Evolutionary conservation across 1,140 invertebrate genomes (phyloP), one percentile per base, ranked within the genome.

Genomic region (Formica exsecta): DNA sequence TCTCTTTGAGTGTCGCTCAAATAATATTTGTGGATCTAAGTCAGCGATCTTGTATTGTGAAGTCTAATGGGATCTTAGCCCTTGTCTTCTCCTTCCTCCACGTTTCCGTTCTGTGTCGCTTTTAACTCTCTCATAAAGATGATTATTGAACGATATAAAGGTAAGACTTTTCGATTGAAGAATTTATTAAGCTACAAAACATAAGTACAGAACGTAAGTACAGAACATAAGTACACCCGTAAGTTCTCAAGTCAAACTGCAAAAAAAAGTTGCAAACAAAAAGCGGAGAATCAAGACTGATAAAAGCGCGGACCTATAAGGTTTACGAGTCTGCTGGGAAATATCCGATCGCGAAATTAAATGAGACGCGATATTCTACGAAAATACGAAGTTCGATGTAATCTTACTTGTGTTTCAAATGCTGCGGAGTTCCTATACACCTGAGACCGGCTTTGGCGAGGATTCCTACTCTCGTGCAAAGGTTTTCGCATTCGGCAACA

Each of bases 401-500:
- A 44, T 54, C 94, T 88, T 94, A 97, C 96, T 96, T 96, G 41
- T 96, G 95, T 88, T 98, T 97, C 19, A 98, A 95, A 86, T 97
- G 96, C 61, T 97, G 96, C 1, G 97, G 96, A 44, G 96, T 96
- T 16, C 97, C 97, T 61, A 97, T 95, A 88, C 97, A 98, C 77
- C 96, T 94, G 71, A 98, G 96, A 48, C 95, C 94, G 1, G 97
- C 97, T 79, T 95, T 96, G 13, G 97, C 96, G 92, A 98, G 96
- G 25, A 98, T 97, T 0, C 97, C 97, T 11, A 98, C 96, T 57
- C 96, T 93, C 54, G 96, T 96, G 89, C 97, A 98, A 8, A 98
- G 94, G 41, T 96, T 96, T 91, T 98, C 97, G 91, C 97, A 98
- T 94, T 98, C 98, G 36, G 96, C 96, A 62, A 97, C 96, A 89